Base-by-base conservation (phyloP, 1,140 invertebrate species). In the Gryllus bimaculatus region DNA sequence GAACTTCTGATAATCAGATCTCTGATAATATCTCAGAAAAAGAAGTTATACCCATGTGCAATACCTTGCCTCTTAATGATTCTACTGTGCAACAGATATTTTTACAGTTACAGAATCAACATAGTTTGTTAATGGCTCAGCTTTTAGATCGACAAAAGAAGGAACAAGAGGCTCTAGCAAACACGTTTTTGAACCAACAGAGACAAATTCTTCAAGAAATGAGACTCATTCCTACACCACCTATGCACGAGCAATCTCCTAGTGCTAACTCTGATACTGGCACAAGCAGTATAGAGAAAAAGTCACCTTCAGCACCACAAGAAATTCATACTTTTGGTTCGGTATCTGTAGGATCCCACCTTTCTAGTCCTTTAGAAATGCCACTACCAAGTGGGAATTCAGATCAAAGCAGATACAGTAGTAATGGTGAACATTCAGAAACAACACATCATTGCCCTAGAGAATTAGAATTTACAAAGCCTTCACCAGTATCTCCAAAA, bases 181-280 rank as follows among this genome's bases (percentile, higher is more conserved):
- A 90, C 81, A 86, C 89, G 48, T 91, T 91, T 82, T 88, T 90
- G 79, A 88, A 88, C 74, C 90, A 91, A 81, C 90, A 90, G 80
- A 86, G 87, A 79, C 83, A 88, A 78, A 81, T 91, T 21, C 84
- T 90, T 74, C 85, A 85, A 18, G 88, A 90, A 81, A 85, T 91
- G 49, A 88, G 88, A 82, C 54, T 66, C 10, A 66, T 66, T 66
- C 54, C 54, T 13, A 18, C 54, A 3, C 10, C 10, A 10, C 18
- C 54, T 13, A 66, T 18, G 10, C 10, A 66, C 10, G 10, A 18
- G 54, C 10, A 66, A 66, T 18, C 10, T 13, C 10, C 54, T 13
- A 66, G 54, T 66, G 10, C 54, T 66, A 66, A 66, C 18, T 10
- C 18, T 66, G 54, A 66, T 66, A 18, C 18, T 10, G 10, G 10